Conservation (phyloP, 2,113 vertebrate genomes). For the Falco punctatus region DNA sequence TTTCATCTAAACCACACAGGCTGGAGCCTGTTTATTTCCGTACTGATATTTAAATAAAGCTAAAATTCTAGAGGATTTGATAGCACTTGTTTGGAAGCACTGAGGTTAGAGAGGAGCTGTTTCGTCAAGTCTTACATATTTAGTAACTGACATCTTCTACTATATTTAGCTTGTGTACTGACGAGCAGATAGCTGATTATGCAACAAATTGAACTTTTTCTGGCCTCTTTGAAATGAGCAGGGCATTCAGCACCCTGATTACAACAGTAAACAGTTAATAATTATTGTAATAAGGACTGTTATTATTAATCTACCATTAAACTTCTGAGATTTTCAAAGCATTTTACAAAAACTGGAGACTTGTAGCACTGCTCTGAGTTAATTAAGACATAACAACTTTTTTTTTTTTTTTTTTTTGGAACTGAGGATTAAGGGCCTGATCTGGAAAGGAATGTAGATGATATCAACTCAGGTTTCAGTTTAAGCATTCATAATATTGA, state of each 20-base stretch:
- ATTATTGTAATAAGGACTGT: conserved; percentile 52
- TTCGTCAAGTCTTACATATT: conserved; percentile 62
- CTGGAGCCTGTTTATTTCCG: background rate
- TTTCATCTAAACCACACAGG: background rate
- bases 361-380: background rate
- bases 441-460: background rate
- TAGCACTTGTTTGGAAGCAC: conserved; percentile 15
- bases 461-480: background rate
- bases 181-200: conserved; percentile 62
- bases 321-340: conserved; percentile 10
- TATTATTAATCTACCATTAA: conserved; percentile 31
- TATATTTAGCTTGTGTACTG: conserved; percentile 60
- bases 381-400: background rate
- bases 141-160: conserved; percentile 62
- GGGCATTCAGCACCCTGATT: conserved; percentile 53
- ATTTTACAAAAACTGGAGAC: background rate
- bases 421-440: background rate
- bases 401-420: background rate
- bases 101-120: conserved; percentile 48
- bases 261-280: conserved; percentile 56
- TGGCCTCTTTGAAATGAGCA: background rate
- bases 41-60: conserved; percentile 20
- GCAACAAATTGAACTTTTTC: conserved; percentile 59
- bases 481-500: background rate
- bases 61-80: conserved; percentile 1